Percentiles rank a stretch among this genome's conserved stretches.
Conservation (phyloP, 2,113 vertebrate species). For the Nannospalax galili region DNA sequence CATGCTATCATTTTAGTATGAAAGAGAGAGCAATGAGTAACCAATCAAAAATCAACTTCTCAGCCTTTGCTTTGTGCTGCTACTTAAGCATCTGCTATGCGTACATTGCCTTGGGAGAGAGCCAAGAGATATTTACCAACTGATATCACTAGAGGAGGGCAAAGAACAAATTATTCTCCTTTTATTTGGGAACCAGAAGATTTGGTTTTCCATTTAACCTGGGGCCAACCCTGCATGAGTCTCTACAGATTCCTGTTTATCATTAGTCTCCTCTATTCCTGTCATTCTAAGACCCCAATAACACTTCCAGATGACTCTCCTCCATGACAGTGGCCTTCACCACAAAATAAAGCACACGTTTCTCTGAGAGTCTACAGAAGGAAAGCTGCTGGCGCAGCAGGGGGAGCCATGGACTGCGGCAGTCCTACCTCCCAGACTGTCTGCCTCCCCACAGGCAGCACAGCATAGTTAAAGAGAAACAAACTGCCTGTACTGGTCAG, state of each 20-base stretch:
- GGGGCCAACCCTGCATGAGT: not conserved
- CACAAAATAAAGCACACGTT: conserved; percentile 1
- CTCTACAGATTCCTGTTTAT: not conserved
- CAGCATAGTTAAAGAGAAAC: not conserved
- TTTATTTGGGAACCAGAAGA: not conserved
- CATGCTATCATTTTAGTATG: conserved; percentile 46
- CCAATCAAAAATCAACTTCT: conserved; percentile 15
- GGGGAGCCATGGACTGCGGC: not conserved
- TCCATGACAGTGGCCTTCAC: not conserved
- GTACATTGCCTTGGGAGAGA: not conserved
- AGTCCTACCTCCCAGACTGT: not conserved
- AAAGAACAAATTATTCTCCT: conserved; percentile 4
- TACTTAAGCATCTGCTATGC: conserved; percentile 54
- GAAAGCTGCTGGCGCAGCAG: not conserved
- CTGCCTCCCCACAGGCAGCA: not conserved
- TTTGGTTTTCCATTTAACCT: conserved; percentile 22
- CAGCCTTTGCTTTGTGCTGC: conserved; percentile 34
- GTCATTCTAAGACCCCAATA: not conserved
- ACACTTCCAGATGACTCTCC: not conserved
- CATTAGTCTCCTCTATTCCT: not conserved
- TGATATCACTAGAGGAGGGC: conserved; percentile 25
- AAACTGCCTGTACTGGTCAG: not conserved
- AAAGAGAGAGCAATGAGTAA: conserved; percentile 67
- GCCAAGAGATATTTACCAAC: conserved; percentile 28
- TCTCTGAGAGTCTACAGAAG: not conserved